A percentile compares a stretch with the other conserved stretches of the same genome.
Evolutionary conservation across 2,888 invertebrate species (phyloP).

Genomic region (Agrochola lota): DNA sequence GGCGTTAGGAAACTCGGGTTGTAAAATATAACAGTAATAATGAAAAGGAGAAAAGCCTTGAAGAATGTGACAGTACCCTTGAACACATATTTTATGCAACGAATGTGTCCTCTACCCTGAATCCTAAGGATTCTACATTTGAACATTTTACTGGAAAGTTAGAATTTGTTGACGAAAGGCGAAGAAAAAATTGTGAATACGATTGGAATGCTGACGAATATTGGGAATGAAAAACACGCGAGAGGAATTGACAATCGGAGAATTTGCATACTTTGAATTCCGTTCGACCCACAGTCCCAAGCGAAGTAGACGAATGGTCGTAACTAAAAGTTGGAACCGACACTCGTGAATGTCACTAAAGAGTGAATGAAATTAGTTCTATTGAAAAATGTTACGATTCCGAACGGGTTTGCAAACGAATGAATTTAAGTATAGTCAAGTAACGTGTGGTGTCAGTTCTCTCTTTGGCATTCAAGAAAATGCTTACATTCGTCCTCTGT

Average conservation of each 20-base stretch:
- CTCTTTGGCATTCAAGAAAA: slow-evolving; percentile 21
- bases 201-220: slow-evolving; percentile 55
- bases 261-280: slow-evolving; percentile 63
- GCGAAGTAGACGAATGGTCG: slow-evolving; percentile 39
- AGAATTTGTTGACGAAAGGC: slow-evolving; percentile 38
- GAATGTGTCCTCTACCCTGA: slow-evolving; percentile 15
- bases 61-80: slow-evolving; percentile 20
- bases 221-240: slow-evolving; percentile 54
- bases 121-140: slow-evolving; percentile 17
- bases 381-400: slow-evolving; percentile 38
- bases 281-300: slow-evolving; percentile 32
- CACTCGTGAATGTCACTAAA: slow-evolving; percentile 29
- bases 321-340: slow-evolving; percentile 50
- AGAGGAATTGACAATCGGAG: slow-evolving; percentile 57
- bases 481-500: slow-evolving; percentile 25
- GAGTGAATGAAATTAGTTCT: slow-evolving; percentile 48
- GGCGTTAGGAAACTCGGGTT: slow-evolving; percentile 12
- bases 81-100: slow-evolving; percentile 45
- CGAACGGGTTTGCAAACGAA: slow-evolving; percentile 20
- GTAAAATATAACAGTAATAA: slow-evolving; percentile 43
- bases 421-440: slow-evolving; percentile 3
- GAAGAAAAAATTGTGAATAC: slow-evolving; percentile 46
- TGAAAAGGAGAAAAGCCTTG: slow-evolving; percentile 27
- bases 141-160: slow-evolving; percentile 31
- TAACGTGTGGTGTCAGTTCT: neutral